Percentiles rank a stretch among this genome's conserved stretches.
Conservation (phyloP, 2,797 vertebrate genomes). For the Sebastes aleutianus region DNA sequence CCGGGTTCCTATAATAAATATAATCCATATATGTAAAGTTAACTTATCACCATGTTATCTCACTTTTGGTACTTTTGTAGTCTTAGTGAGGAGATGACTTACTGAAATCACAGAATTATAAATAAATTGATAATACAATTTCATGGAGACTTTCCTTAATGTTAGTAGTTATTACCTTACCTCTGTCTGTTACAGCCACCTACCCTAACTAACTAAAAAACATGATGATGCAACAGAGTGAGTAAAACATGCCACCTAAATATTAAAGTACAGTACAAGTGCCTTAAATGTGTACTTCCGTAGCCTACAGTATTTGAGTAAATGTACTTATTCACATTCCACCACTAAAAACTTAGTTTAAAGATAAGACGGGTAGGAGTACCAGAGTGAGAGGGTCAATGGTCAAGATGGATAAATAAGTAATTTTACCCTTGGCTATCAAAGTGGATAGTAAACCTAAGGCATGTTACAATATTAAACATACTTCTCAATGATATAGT, state of each 20-base stretch:
- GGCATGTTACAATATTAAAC: background rate
- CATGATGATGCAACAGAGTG: too few species aligned
- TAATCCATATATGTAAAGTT: background rate
- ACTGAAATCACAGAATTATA: accelerated
- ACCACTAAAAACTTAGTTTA: background rate
- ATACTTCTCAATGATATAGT: background rate
- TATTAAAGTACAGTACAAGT: background rate
- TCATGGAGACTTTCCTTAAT: too few species aligned
- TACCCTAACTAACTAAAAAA: too few species aligned
- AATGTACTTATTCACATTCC: too few species aligned
- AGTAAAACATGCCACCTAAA: too few species aligned
- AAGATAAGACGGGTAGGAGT: background rate
- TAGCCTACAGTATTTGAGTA: background rate
- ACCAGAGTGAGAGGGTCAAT: accelerated
- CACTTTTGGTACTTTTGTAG: background rate
- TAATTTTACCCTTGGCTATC: background rate
- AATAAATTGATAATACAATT: accelerated
- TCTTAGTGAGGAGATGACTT: background rate
- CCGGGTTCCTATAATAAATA: background rate
- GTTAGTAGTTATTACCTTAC: too few species aligned
- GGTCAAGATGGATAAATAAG: background rate
- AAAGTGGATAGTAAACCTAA: background rate
- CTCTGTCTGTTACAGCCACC: too few species aligned
- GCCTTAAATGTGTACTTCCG: background rate
- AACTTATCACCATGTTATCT: background rate